phyloP scores from a whole-genome alignment of 2,113 vertebrate genomes.

The Trichomycterus rosablanca region DNA sequence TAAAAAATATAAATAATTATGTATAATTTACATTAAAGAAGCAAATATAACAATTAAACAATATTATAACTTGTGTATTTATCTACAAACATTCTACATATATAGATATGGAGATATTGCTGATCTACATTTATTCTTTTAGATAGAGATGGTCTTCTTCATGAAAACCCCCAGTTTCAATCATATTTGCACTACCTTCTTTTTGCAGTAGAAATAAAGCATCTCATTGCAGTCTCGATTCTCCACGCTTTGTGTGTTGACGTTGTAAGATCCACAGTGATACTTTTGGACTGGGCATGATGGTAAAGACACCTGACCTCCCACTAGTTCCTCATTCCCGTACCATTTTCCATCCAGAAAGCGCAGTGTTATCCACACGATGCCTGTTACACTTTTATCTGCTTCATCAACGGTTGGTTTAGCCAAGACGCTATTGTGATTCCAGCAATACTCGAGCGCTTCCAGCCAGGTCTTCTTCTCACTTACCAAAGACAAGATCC shows the following conservation, averaged over 20 bases:
- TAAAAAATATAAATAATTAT: too few relatives aligned
- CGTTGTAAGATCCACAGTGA: slow-evolving; percentile 40
- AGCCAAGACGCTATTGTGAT: slow-evolving; percentile 1
- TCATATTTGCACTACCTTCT: too few relatives aligned
- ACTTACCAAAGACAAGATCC: slow-evolving; percentile 7
- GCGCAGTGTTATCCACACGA: slow-evolving; percentile 30
- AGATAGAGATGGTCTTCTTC: too few relatives aligned
- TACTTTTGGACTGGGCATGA: slow-evolving; percentile 28
- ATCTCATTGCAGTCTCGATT: slow-evolving; percentile 43
- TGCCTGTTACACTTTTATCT: neutral
- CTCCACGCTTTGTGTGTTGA: neutral
- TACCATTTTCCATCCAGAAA: slow-evolving; percentile 30
- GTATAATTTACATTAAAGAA: too few relatives aligned
- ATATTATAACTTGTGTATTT: too few relatives aligned
- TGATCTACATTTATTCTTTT: too few relatives aligned
- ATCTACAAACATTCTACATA: too few relatives aligned
- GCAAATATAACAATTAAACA: too few relatives aligned
- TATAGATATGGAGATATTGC: too few relatives aligned
- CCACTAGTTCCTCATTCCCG: neutral
- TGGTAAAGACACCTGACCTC: neutral
- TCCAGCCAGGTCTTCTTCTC: slow-evolving; percentile 24
- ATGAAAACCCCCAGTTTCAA: too few relatives aligned
- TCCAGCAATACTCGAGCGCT: slow-evolving; percentile 12
- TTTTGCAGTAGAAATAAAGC: slow-evolving; percentile 51
- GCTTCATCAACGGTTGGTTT: neutral